Percentiles rank a stretch among this genome's conserved stretches.
These are phyloP conservation scores for Drosophila orosa DNA, from an alignment of 1,140 invertebrate species.

Conservation along the genomic window DNA sequence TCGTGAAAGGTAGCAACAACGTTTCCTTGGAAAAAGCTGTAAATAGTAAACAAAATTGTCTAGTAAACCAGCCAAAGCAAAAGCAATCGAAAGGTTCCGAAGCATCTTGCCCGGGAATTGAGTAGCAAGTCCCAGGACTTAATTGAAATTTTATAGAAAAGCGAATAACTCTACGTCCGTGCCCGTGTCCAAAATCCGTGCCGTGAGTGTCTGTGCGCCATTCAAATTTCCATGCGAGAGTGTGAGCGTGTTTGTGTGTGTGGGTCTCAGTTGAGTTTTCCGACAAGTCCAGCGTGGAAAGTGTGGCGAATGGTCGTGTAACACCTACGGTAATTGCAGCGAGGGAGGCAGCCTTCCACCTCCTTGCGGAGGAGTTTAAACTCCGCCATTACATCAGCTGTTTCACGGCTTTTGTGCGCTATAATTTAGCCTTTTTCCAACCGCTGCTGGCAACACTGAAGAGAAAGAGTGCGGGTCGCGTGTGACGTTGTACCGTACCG, in stretches of 20 bases:
- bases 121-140: neutral
- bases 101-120: constrained; percentile 28
- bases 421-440: constrained; percentile 31
- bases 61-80: constrained; percentile 53
- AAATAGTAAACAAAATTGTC: constrained; percentile 82
- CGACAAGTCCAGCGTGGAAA: constrained; percentile 17
- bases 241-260: constrained; percentile 27
- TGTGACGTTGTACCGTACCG: no score
- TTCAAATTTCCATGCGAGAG: constrained; percentile 49
- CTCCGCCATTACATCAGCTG: constrained; percentile 41
- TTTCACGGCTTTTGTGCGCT: constrained; percentile 34
- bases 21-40: constrained; percentile 81
- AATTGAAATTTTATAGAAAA: constrained; percentile 6
- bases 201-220: constrained; percentile 49
- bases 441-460: constrained; percentile 22
- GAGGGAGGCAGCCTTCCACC: neutral
- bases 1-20: constrained; percentile 71
- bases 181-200: constrained; percentile 11
- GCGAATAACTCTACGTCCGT: constrained; percentile 11
- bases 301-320: constrained; percentile 2
- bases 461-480: constrained; percentile 44
- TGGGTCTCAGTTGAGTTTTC: constrained; percentile 24
- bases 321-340: constrained; percentile 4
- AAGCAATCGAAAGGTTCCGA: constrained; percentile 29
- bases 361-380: neutral